A percentile compares a stretch with the other conserved stretches of the same genome.
These are phyloP conservation scores for Ectemnius lituratus DNA, from an alignment of 2,888 invertebrate genomes.

Conservation along the genomic window DNA sequence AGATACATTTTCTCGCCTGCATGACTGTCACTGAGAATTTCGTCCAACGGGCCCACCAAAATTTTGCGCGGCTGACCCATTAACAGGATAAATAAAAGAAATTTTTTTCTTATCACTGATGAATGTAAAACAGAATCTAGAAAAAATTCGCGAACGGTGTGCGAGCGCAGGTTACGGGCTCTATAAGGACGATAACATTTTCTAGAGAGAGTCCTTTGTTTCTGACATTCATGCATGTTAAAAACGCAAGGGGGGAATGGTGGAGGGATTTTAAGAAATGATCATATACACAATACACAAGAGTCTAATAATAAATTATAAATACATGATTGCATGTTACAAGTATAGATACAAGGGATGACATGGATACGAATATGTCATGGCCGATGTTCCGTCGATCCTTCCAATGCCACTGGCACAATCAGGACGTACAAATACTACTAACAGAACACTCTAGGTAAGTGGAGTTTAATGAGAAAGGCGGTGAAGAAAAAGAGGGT, in stretches of 20 bases:
- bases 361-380: conserved; percentile 39
- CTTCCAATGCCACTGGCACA: no score
- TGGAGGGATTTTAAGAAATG: conserved; percentile 1
- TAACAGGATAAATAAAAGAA: conserved; percentile 14
- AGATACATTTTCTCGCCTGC: conserved; percentile 6
- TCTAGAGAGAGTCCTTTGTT: conserved; percentile 32
- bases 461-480: conserved; percentile 10
- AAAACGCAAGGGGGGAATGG: background rate
- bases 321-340: conserved; percentile 56
- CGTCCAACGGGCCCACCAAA: background rate
- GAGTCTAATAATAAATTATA: conserved; percentile 61
- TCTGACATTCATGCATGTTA: background rate
- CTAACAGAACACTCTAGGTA: background rate
- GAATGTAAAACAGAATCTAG: conserved; percentile 24
- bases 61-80: conserved; percentile 1
- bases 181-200: conserved; percentile 44
- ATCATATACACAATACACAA: conserved; percentile 31
- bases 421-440: background rate
- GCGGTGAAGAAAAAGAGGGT: background rate
- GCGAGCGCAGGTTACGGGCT: conserved; percentile 38
- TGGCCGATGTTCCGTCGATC: no score
- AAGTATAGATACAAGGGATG: conserved; percentile 58
- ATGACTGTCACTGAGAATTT: background rate
- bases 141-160: conserved; percentile 34
- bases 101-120: conserved; percentile 27